Percentiles rank a stretch among this genome's conserved stretches.
phyloP scores from a whole-genome alignment of 2,888 invertebrate genomes.

The Macaria notata region DNA sequence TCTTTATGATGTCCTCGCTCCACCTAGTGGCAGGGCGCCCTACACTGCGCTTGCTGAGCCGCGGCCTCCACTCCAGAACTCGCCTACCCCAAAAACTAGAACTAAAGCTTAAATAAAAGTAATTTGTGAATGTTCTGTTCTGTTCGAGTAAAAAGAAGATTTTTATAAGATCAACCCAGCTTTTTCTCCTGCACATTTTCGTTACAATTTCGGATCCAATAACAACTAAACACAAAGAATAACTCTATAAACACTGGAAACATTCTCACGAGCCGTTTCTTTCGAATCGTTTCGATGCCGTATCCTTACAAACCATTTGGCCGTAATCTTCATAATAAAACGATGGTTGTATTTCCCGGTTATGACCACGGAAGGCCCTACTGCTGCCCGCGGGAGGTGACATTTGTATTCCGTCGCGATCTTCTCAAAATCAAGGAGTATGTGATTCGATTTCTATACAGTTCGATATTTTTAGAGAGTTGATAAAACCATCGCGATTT shows the following conservation, averaged over 20 bases:
- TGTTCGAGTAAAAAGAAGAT: too few relatives aligned
- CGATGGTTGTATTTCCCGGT: conserved; percentile 38
- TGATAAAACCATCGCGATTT: conserved; percentile 33
- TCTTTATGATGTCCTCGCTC: too few relatives aligned
- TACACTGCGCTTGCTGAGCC: too few relatives aligned
- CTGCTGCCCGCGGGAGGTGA: conserved; percentile 40
- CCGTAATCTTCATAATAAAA: conserved; percentile 34
- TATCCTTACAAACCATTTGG: conserved; percentile 28
- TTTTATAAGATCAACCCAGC: too few relatives aligned
- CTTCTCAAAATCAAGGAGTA: conserved; percentile 80
- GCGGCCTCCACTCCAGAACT: too few relatives aligned
- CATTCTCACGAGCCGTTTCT: conserved; percentile 18
- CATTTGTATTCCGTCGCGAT: conserved; percentile 68
- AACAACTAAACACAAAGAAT: neutral
- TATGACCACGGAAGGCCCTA: conserved; percentile 44
- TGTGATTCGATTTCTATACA: conserved; percentile 80
- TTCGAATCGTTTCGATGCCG: conserved; percentile 26
- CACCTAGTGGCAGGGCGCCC: too few relatives aligned
- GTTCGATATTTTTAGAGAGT: conserved; percentile 48
- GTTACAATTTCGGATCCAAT: conserved; percentile 9
- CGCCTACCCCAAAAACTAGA: too few relatives aligned
- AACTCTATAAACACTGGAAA: conserved; percentile 5
- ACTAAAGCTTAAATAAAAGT: too few relatives aligned
- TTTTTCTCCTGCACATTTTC: too few relatives aligned
- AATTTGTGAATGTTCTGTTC: too few relatives aligned